Percentiles rank a stretch among this genome's conserved stretches.
Conservation (phyloP, 2,797 vertebrate genomes). For the Percopsis omiscomaycus region DNA sequence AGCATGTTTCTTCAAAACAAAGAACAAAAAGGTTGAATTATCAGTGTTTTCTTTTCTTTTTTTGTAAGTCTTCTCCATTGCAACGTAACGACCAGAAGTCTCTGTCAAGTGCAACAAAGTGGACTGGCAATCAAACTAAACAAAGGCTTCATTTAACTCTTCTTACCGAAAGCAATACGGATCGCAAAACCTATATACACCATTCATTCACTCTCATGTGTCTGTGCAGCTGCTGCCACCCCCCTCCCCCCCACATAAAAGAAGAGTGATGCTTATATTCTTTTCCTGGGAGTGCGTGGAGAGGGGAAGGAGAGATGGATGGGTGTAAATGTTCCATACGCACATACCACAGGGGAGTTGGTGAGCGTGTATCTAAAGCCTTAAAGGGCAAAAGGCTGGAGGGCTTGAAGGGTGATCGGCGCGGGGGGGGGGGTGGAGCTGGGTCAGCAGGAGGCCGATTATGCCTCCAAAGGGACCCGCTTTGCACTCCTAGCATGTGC, state of each 20-base stretch:
- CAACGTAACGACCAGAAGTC: slow-evolving; percentile 52
- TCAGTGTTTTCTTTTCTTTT: slow-evolving; percentile 51
- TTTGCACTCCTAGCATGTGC: slow-evolving; percentile 70
- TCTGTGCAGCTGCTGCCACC: slow-evolving; percentile 68
- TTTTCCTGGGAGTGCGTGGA: slow-evolving; percentile 13
- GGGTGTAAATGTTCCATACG: slow-evolving; percentile 53
- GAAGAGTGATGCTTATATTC: slow-evolving; percentile 42
- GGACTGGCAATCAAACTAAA: slow-evolving; percentile 68
- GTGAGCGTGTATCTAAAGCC: slow-evolving; percentile 46
- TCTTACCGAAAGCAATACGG: slow-evolving; percentile 64
- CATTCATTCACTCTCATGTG: slow-evolving; percentile 42
- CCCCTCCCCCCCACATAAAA: slow-evolving; percentile 37
- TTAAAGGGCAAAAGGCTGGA: slow-evolving; percentile 64
- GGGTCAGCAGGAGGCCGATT: slow-evolving; percentile 75
- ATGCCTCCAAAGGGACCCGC: slow-evolving; percentile 69
- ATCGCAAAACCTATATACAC: slow-evolving; percentile 71
- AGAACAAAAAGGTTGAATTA: slow-evolving; percentile 38
- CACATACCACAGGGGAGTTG: slow-evolving; percentile 38
- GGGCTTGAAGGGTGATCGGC: slow-evolving; percentile 53
- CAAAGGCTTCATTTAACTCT: slow-evolving; percentile 58
- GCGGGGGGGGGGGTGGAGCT: slow-evolving; percentile 47
- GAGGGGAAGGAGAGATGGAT: slow-evolving; percentile 52
- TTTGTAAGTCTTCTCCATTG: slow-evolving; percentile 46
- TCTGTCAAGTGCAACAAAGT: slow-evolving; percentile 66
- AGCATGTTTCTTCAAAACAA: slow-evolving; percentile 54